These are phyloP conservation scores for Rhizomys pruinosus DNA, from an alignment of 2,113 vertebrate genomes.

Conservation along the genomic window DNA sequence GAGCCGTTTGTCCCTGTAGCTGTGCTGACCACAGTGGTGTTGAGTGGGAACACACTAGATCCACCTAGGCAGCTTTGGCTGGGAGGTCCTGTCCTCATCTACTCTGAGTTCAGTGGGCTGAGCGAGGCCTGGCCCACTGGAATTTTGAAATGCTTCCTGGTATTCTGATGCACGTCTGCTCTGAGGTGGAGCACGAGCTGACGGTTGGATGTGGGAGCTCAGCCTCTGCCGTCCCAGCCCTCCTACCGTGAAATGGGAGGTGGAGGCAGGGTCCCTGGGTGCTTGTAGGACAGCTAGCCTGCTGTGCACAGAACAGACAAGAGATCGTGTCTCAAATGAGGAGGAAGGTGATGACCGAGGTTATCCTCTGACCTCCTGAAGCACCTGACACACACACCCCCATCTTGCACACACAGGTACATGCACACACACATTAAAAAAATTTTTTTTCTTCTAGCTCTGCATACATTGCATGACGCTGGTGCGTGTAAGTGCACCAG, in stretches of 20 bases:
- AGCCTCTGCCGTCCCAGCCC: too few species aligned
- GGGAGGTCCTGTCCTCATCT: fast-evolving
- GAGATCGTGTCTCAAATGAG: background rate
- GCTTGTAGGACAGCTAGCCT: background rate
- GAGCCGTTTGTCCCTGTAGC: fast-evolving
- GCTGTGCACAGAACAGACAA: background rate
- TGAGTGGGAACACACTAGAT: fast-evolving
- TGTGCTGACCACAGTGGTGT: background rate
- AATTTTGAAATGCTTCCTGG: background rate
- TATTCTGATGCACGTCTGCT: too few species aligned
- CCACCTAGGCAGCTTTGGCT: background rate
- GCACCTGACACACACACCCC: too few species aligned
- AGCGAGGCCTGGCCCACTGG: background rate
- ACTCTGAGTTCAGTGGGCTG: background rate
- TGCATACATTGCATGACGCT: too few species aligned
- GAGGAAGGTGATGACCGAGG: background rate
- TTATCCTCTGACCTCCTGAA: background rate
- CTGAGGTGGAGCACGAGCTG: too few species aligned
- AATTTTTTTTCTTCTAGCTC: too few species aligned
- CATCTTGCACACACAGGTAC: too few species aligned
- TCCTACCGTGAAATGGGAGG: background rate
- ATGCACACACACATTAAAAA: too few species aligned
- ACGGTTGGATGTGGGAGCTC: background rate
- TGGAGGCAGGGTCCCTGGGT: too few species aligned
- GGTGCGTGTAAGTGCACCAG: too few species aligned